Percentiles rank a stretch among this genome's conserved stretches.
Conservation (phyloP, 2,797 vertebrate species). For the Smutsia temminckii region DNA sequence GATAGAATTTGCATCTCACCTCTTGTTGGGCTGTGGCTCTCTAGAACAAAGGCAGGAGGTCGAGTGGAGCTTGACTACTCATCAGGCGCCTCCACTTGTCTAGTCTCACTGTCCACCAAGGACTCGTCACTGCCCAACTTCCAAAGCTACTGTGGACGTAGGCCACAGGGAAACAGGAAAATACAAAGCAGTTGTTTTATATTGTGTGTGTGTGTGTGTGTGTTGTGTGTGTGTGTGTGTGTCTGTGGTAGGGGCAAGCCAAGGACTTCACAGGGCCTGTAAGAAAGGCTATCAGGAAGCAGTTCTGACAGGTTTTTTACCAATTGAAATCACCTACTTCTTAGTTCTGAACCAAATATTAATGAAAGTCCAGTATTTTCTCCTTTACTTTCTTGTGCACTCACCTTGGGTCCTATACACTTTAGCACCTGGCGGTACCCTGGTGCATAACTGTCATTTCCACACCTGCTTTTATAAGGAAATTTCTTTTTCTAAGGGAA, state of each 20-base stretch:
- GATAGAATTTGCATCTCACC: slow-evolving; percentile 52
- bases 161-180: not conserved
- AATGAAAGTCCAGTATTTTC: not conserved
- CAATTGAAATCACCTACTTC: not conserved
- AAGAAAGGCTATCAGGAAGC: not conserved
- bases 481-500: not conserved
- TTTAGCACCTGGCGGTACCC: not conserved
- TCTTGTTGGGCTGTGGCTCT: slow-evolving; percentile 8
- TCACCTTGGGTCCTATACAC: not conserved
- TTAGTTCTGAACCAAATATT: not conserved
- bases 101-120: not conserved
- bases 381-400: not conserved
- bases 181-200: not conserved
- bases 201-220: not conserved
- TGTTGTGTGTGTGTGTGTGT: not conserved
- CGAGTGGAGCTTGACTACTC: not conserved
- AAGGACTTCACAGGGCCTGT: not conserved
- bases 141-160: not conserved
- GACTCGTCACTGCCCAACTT: not conserved
- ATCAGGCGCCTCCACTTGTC: not conserved
- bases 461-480: not conserved
- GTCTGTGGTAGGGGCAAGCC: not conserved
- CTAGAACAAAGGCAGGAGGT: slow-evolving; percentile 6
- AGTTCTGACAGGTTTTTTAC: not conserved
- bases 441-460: not conserved